Evolutionary conservation across 2,888 invertebrate species (phyloP), one percentile per base, ranked within the genome.

Genomic region (Eristalis pertinax): DNA sequence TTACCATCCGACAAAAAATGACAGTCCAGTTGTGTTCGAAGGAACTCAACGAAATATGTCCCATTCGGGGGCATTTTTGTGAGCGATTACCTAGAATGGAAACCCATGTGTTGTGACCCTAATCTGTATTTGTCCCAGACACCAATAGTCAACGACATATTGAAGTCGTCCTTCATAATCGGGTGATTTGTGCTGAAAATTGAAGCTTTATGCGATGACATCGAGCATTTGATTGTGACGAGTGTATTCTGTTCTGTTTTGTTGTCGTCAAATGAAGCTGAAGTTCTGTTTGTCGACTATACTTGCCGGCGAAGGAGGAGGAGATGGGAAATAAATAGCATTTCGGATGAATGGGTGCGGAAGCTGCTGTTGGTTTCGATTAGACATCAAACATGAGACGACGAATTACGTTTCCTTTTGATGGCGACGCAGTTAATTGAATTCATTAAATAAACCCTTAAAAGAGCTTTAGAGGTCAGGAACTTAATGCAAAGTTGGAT

Each of bases 1-100:
- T 76, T 62, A 68, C 76, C 32, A 68, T 43, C 32, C 41, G 5
- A n/a, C n/a, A 22, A 76, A 68, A 72, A 50, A 72, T 38, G 35
- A n/a, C 26, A 41, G 19, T 1, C 5, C 29, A 75, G 38, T 50
- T 65, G 19, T 67, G 22, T 67, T 22, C 26, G 29, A n/a, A 67
- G 29, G 35, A 38, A 32, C 60, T 43, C 68, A 22, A 41, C 22
- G 24, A 58, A 67, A 29, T 67, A 75, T 74, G 24, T 56, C 19
- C 19, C 15, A 43, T 43, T 43, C 4, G 7, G 69, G 63, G 63
- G 56, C 77, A 56, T 19, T 63, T 63, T 38, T 69, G 32, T 69
- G 69, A 63, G 56, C 43, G 63, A 77, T 77, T 77, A 65, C 60
- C 67, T 24, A 35, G 13, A 35, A 69, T 26, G 2, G 35, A 26